Percentiles rank a stretch among this genome's conserved stretches.
Evolutionary conservation across 2,797 vertebrate species (phyloP).

Genomic region (Gymnodraco acuticeps): DNA sequence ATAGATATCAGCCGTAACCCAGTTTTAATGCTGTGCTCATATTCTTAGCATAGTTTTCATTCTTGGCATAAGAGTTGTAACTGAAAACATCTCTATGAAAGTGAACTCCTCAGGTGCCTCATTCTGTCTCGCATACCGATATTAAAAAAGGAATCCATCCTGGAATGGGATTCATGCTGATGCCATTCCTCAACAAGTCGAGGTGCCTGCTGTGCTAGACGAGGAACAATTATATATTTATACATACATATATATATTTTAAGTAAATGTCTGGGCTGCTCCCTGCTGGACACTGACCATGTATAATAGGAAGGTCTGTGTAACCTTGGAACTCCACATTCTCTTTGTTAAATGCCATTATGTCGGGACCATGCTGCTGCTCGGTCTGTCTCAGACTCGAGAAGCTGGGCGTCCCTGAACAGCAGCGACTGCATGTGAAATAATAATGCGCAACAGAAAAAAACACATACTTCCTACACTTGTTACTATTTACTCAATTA

Average conservation of each 20-base stretch:
- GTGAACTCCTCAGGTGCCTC: conserved; percentile 6
- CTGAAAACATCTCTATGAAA: conserved; percentile 2
- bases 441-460: neutral
- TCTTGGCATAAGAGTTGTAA: conserved; percentile 8
- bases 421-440: neutral
- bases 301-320: conserved; percentile 35
- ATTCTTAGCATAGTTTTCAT: neutral
- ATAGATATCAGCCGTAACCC: neutral
- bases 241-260: too few relatives aligned
- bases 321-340: conserved; percentile 36
- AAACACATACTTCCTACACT: neutral
- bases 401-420: conserved; percentile 1
- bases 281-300: conserved; percentile 51
- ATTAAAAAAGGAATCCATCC: conserved; percentile 25
- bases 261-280: conserved; percentile 29
- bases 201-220: conserved; percentile 2
- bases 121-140: conserved; percentile 16
- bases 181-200: conserved; percentile 12
- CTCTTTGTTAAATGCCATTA: conserved; percentile 54
- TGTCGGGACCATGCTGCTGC: conserved; percentile 20
- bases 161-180: conserved; percentile 36
- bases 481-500: conserved; percentile 4
- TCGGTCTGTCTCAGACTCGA: conserved; percentile 11
- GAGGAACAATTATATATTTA: conserved; percentile 28
- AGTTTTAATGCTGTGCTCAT: conserved; percentile 1